phyloP scores from a whole-genome alignment of 2,888 invertebrate species.

The Plagodis pulveraria region DNA sequence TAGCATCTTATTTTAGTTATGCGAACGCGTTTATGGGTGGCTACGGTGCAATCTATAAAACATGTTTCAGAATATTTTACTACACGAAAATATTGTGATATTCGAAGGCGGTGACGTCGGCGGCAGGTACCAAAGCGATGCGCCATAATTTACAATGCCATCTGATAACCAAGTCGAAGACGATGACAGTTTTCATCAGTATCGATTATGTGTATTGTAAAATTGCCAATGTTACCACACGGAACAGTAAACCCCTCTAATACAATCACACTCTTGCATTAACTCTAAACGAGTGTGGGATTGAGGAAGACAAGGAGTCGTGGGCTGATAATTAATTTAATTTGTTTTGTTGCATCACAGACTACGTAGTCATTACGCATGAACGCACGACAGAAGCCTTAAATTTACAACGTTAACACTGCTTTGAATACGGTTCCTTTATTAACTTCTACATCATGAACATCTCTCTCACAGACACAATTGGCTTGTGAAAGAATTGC shows the following conservation, averaged over 20 bases:
- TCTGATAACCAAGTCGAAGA: conserved; percentile 57
- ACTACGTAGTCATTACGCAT: conserved; percentile 26
- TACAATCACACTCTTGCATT: conserved; percentile 18
- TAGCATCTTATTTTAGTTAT: too few species aligned
- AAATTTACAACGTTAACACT: conserved; percentile 12
- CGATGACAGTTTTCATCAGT: conserved; percentile 60
- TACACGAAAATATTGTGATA: conserved; percentile 57
- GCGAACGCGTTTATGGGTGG: conserved; percentile 9
- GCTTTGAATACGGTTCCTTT: conserved; percentile 3
- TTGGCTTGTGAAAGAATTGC: conserved; percentile 18
- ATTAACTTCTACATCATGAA: conserved; percentile 4
- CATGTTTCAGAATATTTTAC: conserved; percentile 38
- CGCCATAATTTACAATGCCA: conserved; percentile 66
- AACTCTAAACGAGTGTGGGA: conserved; percentile 42
- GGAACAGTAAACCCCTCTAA: conserved; percentile 39
- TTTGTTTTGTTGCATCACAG: conserved; percentile 37
- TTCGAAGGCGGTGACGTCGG: conserved; percentile 64
- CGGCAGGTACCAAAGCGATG: conserved; percentile 65
- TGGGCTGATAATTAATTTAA: conserved; percentile 48
- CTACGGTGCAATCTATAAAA: conserved; percentile 26
- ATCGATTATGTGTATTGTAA: conserved; percentile 57
- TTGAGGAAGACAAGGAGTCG: conserved; percentile 46
- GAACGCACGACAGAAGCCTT: conserved; percentile 31
- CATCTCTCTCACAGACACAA: conserved; percentile 23
- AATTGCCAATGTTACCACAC: conserved; percentile 39